phyloP scores from a whole-genome alignment of 2,888 invertebrate species.

The Eudemis profundana region DNA sequence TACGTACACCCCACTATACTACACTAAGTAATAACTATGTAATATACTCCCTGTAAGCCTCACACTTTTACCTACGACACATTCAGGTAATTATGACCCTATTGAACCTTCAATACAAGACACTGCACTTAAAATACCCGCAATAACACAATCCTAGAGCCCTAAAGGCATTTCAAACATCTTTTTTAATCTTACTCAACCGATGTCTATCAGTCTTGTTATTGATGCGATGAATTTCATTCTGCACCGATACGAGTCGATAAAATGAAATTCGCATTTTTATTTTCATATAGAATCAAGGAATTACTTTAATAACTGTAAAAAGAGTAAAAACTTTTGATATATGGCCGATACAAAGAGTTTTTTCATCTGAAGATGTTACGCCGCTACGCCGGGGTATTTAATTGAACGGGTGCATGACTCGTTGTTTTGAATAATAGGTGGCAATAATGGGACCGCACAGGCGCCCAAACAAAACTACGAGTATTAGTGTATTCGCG shows the following conservation, averaged over 20 bases:
- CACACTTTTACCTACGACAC: slow-evolving; percentile 38
- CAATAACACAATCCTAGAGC: slow-evolving; percentile 67
- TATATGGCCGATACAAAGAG: slow-evolving; percentile 67
- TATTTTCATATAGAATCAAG: slow-evolving; percentile 66
- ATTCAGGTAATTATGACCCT: slow-evolving; percentile 59
- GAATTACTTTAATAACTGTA: slow-evolving; percentile 79
- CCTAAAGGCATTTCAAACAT: slow-evolving; percentile 65
- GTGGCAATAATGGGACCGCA: slow-evolving; percentile 67
- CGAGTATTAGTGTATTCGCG: slow-evolving; percentile 47
- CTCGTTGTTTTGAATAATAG: slow-evolving; percentile 77
- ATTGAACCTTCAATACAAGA: slow-evolving; percentile 70
- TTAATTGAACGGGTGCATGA: slow-evolving; percentile 79
- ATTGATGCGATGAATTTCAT: slow-evolving; percentile 76
- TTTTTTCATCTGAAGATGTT: slow-evolving; percentile 69
- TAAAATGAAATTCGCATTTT: slow-evolving; percentile 75
- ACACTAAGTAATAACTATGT: not conserved
- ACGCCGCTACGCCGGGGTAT: slow-evolving; percentile 65
- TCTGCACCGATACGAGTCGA: slow-evolving; percentile 66
- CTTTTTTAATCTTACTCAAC: slow-evolving; percentile 71
- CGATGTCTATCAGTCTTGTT: slow-evolving; percentile 80
- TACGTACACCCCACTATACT: not conserved
- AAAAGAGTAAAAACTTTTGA: slow-evolving; percentile 64
- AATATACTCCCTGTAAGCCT: not conserved
- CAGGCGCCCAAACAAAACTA: slow-evolving; percentile 64
- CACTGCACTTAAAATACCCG: slow-evolving; percentile 74